A percentile compares a stretch with the other conserved stretches of the same genome.
Evolutionary conservation across 2,888 invertebrate species (phyloP).

Genomic region (Netelia inedita): DNA sequence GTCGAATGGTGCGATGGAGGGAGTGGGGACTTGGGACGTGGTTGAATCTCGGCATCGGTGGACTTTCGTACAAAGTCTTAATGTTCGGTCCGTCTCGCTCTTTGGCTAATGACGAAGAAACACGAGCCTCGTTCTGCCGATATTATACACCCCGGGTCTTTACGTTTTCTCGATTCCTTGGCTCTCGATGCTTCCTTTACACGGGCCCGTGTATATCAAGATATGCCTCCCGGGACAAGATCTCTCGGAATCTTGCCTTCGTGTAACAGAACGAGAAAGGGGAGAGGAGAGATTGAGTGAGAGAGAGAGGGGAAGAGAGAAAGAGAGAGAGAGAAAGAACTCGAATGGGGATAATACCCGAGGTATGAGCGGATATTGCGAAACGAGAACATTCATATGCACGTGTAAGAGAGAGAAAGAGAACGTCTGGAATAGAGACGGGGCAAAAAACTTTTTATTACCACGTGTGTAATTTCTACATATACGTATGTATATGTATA

Average conservation of each 20-base stretch:
- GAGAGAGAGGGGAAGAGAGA: too few relatives aligned
- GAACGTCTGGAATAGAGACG: slow-evolving; percentile 1
- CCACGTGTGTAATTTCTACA: neutral
- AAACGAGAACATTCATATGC: slow-evolving; percentile 82
- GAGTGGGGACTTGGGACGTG: neutral
- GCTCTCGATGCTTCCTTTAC: slow-evolving; percentile 16
- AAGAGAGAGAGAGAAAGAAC: too few relatives aligned
- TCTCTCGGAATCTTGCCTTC: neutral
- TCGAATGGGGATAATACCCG: neutral
- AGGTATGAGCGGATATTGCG: slow-evolving; percentile 38
- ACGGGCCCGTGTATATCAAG: slow-evolving; percentile 16
- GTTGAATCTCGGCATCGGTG: neutral
- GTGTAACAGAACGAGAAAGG: too few relatives aligned
- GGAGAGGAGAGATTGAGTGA: too few relatives aligned
- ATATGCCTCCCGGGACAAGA: neutral
- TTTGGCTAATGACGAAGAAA: slow-evolving; percentile 58
- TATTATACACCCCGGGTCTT: slow-evolving; percentile 4
- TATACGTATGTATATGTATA: neutral
- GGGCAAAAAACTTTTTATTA: slow-evolving; percentile 24
- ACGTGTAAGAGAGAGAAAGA: slow-evolving; percentile 42
- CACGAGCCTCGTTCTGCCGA: slow-evolving; percentile 38
- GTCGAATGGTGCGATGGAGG: neutral
- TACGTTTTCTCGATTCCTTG: slow-evolving; percentile 1
- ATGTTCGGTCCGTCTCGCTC: neutral
- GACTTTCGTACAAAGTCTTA: slow-evolving; percentile 7